A percentile compares a stretch with the other conserved stretches of the same genome.
These are phyloP conservation scores for Arctia plantaginis DNA, from an alignment of 2,888 invertebrate species.

Conservation along the genomic window DNA sequence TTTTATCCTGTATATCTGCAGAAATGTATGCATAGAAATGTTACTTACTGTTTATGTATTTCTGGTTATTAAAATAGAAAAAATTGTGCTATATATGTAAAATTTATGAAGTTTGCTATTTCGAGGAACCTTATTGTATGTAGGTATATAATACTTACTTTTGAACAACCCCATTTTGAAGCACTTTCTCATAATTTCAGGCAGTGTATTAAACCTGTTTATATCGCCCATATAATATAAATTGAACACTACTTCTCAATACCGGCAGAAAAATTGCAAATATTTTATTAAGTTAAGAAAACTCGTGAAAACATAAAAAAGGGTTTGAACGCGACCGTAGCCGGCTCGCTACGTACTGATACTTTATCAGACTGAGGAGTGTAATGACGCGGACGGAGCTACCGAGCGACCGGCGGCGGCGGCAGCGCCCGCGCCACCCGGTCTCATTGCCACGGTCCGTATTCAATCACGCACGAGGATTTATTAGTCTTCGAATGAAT, in stretches of 20 bases:
- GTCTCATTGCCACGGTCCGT: conserved; percentile 76
- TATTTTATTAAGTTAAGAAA: conserved; percentile 38
- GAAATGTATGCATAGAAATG: background rate
- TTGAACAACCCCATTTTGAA: conserved; percentile 84
- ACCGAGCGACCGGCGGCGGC: conserved; percentile 48
- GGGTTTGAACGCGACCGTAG: conserved; percentile 64
- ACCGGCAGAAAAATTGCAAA: conserved; percentile 17
- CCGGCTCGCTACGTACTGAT: conserved; percentile 72
- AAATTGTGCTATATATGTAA: background rate
- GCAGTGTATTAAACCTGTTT: conserved; percentile 66
- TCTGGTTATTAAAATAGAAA: background rate
- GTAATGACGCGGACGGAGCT: conserved; percentile 47
- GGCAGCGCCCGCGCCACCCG: conserved; percentile 54
- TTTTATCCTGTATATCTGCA: background rate
- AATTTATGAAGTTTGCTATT: background rate
- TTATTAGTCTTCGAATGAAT: conserved; percentile 39
- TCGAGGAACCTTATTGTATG: background rate
- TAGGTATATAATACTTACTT: conserved; percentile 69
- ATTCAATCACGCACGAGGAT: conserved; percentile 56
- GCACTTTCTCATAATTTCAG: conserved; percentile 81
- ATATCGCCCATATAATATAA: conserved; percentile 75
- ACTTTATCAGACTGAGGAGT: conserved; percentile 70
- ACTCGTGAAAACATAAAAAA: conserved; percentile 49
- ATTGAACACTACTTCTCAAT: conserved; percentile 41
- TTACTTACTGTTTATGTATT: background rate